These are phyloP conservation scores for Actinopyga echinites DNA, from an alignment of 53 echinoderm and acorn worm species.

Conservation along the genomic window DNA sequence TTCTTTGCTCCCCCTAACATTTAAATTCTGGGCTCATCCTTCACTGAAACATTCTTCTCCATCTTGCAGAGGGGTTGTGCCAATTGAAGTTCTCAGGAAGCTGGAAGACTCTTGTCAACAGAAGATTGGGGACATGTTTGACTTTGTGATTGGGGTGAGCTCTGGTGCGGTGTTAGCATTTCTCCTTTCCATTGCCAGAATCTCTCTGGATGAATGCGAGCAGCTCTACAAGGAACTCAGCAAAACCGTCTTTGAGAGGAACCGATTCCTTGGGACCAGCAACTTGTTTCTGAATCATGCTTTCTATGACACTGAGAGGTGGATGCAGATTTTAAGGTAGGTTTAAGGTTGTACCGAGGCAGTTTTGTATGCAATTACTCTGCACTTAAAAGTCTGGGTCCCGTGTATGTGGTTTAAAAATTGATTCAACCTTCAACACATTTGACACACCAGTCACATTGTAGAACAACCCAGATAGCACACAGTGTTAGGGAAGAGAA, in stretches of 20 bases:
- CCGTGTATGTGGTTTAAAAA: no score
- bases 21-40: no score
- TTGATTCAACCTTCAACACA: no score
- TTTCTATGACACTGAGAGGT: constrained; percentile 91
- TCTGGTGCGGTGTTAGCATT: constrained; percentile 89
- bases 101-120: constrained; percentile 67
- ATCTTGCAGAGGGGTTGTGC: constrained; percentile 74
- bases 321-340: constrained; percentile 89
- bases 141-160: constrained; percentile 91
- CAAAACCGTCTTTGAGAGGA: constrained; percentile 81
- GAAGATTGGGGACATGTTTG: constrained; percentile 87
- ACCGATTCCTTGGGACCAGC: constrained; percentile 82
- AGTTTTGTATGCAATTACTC: not conserved
- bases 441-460: no score
- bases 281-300: constrained; percentile 88
- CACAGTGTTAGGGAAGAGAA: no score
- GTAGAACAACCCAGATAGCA: no score
- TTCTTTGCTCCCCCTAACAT: no score
- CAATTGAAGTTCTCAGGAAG: constrained; percentile 79
- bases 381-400: no score
- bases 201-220: constrained; percentile 79
- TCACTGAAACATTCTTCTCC: no score
- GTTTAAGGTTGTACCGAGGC: not conserved
- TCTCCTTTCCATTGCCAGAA: constrained; percentile 65
- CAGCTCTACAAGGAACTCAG: constrained; percentile 75